Percentiles rank a stretch among this genome's conserved stretches.
phyloP scores from a whole-genome alignment of 2,797 vertebrate species.

The Enteromius trimaculatus region DNA sequence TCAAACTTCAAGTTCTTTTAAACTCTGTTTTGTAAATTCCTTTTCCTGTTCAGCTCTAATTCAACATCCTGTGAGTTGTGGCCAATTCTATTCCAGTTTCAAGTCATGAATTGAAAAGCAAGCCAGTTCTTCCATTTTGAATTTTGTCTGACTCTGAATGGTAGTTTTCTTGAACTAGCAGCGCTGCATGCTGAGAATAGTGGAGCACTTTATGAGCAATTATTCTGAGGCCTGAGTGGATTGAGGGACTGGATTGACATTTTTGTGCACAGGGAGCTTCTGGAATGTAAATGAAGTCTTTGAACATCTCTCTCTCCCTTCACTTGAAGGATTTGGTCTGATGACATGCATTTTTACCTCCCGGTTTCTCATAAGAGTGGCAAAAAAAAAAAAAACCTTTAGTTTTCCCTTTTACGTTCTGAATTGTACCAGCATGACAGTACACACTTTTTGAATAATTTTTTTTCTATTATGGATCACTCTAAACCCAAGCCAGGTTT shows the following conservation, averaged over 20 bases:
- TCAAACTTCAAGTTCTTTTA: too few relatives aligned
- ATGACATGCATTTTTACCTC: slow-evolving; percentile 10
- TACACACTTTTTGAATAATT: not conserved
- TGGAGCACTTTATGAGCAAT: slow-evolving; percentile 37
- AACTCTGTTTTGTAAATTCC: not conserved
- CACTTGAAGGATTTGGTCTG: slow-evolving; percentile 3
- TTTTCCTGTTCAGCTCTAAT: not conserved
- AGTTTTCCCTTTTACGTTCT: slow-evolving; percentile 12
- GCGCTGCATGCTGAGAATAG: slow-evolving; percentile 24
- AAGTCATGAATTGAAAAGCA: not conserved
- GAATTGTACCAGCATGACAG: not conserved
- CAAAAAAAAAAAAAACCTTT: not conserved
- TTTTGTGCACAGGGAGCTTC: slow-evolving; percentile 22
- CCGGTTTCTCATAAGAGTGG: not conserved
- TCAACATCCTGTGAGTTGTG: not conserved
- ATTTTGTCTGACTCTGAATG: slow-evolving; percentile 1
- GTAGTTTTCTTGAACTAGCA: not conserved
- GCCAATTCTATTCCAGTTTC: not conserved
- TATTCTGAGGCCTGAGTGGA: slow-evolving; percentile 32
- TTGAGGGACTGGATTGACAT: slow-evolving; percentile 40
- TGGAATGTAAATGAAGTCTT: slow-evolving; percentile 47
- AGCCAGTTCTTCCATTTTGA: slow-evolving; percentile 1
- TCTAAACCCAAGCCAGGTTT: slow-evolving; percentile 4
- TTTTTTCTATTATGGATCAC: slow-evolving; percentile 17
- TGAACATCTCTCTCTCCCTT: slow-evolving; percentile 20